phyloP scores from a whole-genome alignment of 1,140 invertebrate species.

The Fopius arisanus region DNA sequence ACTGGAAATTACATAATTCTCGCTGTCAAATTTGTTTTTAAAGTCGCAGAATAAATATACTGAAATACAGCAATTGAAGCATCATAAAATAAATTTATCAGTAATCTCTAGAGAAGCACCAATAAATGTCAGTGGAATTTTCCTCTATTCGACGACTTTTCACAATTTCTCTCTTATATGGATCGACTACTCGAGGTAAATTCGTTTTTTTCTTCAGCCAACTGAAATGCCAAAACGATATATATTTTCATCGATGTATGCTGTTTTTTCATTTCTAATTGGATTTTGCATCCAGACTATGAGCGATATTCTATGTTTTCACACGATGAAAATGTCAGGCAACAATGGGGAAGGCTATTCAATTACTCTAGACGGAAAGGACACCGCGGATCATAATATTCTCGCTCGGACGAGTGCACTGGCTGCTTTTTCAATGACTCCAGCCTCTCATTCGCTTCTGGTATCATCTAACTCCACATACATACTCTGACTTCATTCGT shows the following conservation, averaged over 20 bases:
- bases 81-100: no score
- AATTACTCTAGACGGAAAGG: not conserved
- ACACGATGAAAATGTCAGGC: conserved; percentile 20
- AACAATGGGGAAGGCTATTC: not conserved
- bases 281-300: not conserved
- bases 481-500: conserved; percentile 16
- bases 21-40: not conserved
- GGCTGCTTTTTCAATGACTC: conserved; percentile 16
- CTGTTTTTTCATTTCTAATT: not conserved
- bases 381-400: conserved; percentile 24
- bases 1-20: not conserved
- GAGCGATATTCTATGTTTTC: conserved; percentile 16
- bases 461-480: not conserved
- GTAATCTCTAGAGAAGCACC: no score
- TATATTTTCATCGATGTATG: not conserved
- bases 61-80: no score
- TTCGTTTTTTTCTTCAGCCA: not conserved
- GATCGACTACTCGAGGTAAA: not conserved
- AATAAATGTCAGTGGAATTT: not conserved
- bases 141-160: not conserved
- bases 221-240: not conserved
- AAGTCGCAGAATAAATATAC: not conserved
- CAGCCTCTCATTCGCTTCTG: not conserved
- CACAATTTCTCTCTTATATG: not conserved
- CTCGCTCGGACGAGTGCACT: conserved; percentile 19